Evolutionary conservation across 2,888 invertebrate genomes (phyloP), one percentile per base, ranked within the genome.

Genomic region (Subacronicta megacephala): DNA sequence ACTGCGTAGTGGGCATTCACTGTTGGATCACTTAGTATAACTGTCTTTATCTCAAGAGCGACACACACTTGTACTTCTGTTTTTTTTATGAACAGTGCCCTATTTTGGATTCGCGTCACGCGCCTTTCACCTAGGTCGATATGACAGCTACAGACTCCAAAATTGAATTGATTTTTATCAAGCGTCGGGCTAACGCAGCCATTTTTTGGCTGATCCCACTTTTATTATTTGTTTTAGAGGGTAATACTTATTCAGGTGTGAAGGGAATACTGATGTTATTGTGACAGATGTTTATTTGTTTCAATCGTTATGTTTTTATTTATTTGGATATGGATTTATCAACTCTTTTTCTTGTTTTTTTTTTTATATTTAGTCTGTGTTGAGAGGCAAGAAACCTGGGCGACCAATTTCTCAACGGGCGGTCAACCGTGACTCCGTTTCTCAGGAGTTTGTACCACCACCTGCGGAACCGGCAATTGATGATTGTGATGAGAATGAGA

Each of bases 91-190:
- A 2, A 4, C 10, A 0, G 7, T 49, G 0, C 36, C 20, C 17
- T 60, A 61, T 56, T 82, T 72, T 40, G 35, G 29, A 85, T 82
- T 83, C 83, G 31, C 45, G 60, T 72, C 86, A 85, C 82, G 85
- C 76, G 53, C 68, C 50, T 31, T 58, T 72, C 82, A 68, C 77
- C 74, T 78, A 81, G 83, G 82, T 81, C 81, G 83, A 72, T 77
- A 78, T 84, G 85, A 82, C 81, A 81, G 81, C 78, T 74, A 71
- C 78, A 78, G 78, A 77, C 81, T 79, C 80, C 77, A 82, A 82
- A 84, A 86, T 84, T 83, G 82, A 84, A 86, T 86, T 85, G 85
- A 83, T 86, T 86, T 84, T 81, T 80, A 83, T 84, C 85, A 82
- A 79, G 77, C 72, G 72, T 72, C 74, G 73, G 63, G 81, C 81